These are phyloP conservation scores for Lagopus muta DNA, from an alignment of 2,113 vertebrate species.

Conservation along the genomic window DNA sequence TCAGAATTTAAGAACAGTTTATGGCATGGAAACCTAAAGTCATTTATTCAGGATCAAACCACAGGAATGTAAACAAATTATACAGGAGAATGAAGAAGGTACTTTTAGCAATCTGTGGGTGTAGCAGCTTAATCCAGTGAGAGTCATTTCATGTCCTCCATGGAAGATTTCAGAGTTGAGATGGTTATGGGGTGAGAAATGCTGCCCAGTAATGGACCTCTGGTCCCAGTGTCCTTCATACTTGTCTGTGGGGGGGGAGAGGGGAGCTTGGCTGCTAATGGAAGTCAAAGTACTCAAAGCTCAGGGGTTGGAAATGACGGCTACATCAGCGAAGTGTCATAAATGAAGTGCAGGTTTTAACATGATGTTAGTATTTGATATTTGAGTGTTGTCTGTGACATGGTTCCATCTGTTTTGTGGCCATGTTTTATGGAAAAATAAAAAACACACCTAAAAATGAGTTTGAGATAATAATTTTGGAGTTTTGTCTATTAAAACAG, in stretches of 20 bases:
- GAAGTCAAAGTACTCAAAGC: accelerated
- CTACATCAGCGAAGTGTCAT: accelerated
- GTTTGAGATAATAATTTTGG: neutral
- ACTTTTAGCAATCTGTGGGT: neutral
- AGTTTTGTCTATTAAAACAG: neutral
- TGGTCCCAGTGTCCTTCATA: neutral
- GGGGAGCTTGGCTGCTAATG: neutral
- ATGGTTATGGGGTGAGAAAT: neutral
- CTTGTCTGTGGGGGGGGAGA: neutral
- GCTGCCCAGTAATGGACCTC: neutral
- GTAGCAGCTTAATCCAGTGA: neutral
- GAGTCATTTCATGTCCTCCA: neutral
- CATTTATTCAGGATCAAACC: neutral
- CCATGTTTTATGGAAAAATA: neutral
- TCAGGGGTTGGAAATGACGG: neutral
- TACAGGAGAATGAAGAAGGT: neutral
- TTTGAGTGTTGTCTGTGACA: accelerated
- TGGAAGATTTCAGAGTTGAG: neutral
- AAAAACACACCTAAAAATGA: accelerated
- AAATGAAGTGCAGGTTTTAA: neutral
- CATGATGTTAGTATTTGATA: neutral
- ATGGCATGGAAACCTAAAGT: neutral
- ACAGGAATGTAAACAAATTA: slow-evolving; percentile 20
- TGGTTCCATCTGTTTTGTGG: neutral
- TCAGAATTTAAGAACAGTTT: neutral